Evolutionary conservation across 2,888 invertebrate genomes (phyloP).

Genomic region (Apotomis turbidana): DNA sequence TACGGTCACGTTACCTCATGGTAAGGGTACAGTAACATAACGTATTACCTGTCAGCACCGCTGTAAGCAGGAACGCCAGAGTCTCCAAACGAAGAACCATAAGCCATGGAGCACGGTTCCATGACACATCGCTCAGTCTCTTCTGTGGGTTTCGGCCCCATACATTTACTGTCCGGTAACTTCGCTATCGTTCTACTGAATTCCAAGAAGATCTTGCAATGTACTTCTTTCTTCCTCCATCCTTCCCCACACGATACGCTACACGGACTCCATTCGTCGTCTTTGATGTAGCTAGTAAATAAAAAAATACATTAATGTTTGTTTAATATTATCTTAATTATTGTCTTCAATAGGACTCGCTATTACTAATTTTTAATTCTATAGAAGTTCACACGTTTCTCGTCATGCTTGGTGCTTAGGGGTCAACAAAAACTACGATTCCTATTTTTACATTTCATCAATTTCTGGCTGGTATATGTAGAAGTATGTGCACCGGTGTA

Average conservation of each 20-base stretch:
- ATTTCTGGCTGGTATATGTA: constrained; percentile 82
- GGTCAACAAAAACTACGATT: constrained; percentile 51
- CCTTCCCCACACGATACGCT: constrained; percentile 97
- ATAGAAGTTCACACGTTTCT: constrained; percentile 58
- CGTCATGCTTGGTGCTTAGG: constrained; percentile 75
- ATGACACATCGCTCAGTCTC: constrained; percentile 92
- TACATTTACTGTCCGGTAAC: constrained; percentile 94
- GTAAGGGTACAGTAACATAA: neutral
- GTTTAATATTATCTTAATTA: constrained; percentile 2
- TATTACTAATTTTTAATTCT: constrained; percentile 42
- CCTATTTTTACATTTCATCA: constrained; percentile 61
- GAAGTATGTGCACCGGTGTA: constrained; percentile 80
- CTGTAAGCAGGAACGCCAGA: constrained; percentile 72
- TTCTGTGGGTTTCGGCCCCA: constrained; percentile 92
- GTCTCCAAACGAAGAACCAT: constrained; percentile 81
- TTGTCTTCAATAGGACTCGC: constrained; percentile 13
- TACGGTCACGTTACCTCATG: neutral
- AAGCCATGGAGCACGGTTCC: constrained; percentile 89
- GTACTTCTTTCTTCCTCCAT: constrained; percentile 92
- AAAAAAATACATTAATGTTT: constrained; percentile 46
- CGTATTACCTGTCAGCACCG: constrained; percentile 70
- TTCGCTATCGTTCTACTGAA: constrained; percentile 95
- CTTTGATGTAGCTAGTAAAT: constrained; percentile 91
- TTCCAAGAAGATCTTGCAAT: constrained; percentile 97
- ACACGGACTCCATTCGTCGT: constrained; percentile 95